phyloP scores from a whole-genome alignment of 2,888 invertebrate species.

The Acronicta aceris region DNA sequence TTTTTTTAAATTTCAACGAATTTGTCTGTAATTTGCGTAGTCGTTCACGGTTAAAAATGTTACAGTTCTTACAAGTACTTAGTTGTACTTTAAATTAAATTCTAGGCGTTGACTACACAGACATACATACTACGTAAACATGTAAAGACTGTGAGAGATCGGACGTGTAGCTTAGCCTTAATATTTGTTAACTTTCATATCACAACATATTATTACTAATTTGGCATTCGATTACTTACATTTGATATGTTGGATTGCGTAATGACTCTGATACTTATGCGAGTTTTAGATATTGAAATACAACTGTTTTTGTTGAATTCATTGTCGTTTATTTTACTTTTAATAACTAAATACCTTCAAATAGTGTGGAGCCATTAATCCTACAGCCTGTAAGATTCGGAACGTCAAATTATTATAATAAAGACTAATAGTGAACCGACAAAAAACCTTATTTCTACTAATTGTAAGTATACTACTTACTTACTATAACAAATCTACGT shows the following conservation, averaged over 20 bases:
- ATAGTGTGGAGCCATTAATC: too few relatives aligned
- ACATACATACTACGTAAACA: constrained; percentile 37
- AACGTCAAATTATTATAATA: too few relatives aligned
- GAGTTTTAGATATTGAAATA: not conserved
- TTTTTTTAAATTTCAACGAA: too few relatives aligned
- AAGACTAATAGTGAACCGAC: too few relatives aligned
- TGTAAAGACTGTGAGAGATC: constrained; percentile 46
- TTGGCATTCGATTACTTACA: constrained; percentile 47
- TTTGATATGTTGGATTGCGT: constrained; percentile 41
- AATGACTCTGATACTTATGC: not conserved
- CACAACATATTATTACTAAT: constrained; percentile 49
- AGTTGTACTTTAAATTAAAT: constrained; percentile 45
- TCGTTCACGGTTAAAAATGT: constrained; percentile 7
- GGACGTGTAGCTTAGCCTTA: constrained; percentile 45
- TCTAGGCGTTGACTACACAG: constrained; percentile 37
- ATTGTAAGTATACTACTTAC: too few relatives aligned
- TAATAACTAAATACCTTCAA: too few relatives aligned
- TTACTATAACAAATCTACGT: too few relatives aligned
- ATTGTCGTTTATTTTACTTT: too few relatives aligned
- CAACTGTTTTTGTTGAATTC: too few relatives aligned
- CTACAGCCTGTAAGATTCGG: too few relatives aligned
- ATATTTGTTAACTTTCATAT: constrained; percentile 27
- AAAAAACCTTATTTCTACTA: too few relatives aligned
- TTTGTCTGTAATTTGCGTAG: not conserved
- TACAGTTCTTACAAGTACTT: constrained; percentile 21